These are phyloP conservation scores for Trichechus manatus DNA, from an alignment of 2,113 vertebrate species.

Conservation along the genomic window DNA sequence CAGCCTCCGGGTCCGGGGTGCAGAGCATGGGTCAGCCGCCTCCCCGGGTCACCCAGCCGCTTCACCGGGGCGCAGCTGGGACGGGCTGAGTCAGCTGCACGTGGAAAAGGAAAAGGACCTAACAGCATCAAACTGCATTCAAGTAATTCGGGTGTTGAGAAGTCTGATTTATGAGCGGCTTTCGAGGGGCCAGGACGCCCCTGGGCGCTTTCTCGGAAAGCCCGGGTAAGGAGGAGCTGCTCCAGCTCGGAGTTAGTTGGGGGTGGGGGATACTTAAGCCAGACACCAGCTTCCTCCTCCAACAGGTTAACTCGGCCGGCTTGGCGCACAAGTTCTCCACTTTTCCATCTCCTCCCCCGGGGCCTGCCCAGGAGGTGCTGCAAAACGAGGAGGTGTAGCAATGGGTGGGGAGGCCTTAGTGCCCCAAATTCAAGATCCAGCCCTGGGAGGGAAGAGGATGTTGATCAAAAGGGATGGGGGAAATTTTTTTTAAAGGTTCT, in stretches of 20 bases:
- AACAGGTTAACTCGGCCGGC: not conserved
- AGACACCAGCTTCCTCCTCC: not conserved
- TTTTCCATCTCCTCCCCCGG: not conserved
- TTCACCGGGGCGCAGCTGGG: not conserved
- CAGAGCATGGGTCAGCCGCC: not conserved
- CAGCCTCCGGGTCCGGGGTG: not conserved
- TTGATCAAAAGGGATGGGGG: not conserved
- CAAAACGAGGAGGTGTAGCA: not conserved
- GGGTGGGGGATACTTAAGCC: no score
- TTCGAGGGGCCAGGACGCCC: not conserved
- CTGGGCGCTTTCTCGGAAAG: constrained; percentile 36
- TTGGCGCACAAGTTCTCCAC: fast-evolving
- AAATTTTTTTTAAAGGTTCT: not conserved
- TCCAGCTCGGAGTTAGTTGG: not conserved
- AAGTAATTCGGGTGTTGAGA: constrained; percentile 56
- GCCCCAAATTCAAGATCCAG: constrained; percentile 3
- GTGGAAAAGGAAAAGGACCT: constrained; percentile 35
- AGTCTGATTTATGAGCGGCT: not conserved
- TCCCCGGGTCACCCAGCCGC: not conserved
- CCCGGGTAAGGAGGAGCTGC: not conserved
- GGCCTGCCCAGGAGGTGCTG: not conserved
- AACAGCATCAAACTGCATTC: constrained; percentile 3
- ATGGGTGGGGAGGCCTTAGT: not conserved
- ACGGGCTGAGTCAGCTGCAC: not conserved
- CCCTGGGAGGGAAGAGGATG: not conserved